A percentile compares a stretch with the other conserved stretches of the same genome.
Evolutionary conservation across 2,113 vertebrate genomes (phyloP).

Genomic region (Fulica atra): DNA sequence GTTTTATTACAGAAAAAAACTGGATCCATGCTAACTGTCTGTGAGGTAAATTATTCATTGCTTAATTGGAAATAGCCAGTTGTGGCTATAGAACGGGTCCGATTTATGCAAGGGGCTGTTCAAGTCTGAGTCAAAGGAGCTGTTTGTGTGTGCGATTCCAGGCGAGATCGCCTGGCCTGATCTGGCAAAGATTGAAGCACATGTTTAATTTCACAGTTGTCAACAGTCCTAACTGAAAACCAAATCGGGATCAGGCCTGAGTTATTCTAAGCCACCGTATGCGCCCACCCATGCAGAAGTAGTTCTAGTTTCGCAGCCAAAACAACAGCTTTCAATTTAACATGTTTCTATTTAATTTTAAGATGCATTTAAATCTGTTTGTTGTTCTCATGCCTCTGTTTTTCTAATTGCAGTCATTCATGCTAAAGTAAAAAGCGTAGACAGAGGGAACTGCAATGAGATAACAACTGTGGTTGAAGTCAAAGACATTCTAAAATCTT

Average conservation of each 20-base stretch:
- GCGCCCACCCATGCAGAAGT: slow-evolving; percentile 14
- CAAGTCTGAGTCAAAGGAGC: background rate
- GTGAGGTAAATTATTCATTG: background rate
- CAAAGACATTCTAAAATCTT: slow-evolving; percentile 82
- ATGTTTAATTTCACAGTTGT: slow-evolving; percentile 32
- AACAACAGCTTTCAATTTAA: background rate
- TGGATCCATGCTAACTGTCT: background rate
- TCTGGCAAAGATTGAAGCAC: background rate
- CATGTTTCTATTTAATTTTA: background rate
- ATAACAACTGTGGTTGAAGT: slow-evolving; percentile 82
- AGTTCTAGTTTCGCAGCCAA: background rate
- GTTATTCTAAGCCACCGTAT: slow-evolving; percentile 7
- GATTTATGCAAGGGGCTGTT: background rate
- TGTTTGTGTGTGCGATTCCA: background rate
- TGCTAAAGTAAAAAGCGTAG: slow-evolving; percentile 80
- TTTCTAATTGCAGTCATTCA: slow-evolving; percentile 78
- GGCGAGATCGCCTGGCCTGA: background rate
- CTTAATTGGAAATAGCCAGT: background rate
- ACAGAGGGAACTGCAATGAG: slow-evolving; percentile 81
- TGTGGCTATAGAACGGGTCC: background rate
- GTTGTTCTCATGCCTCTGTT: background rate
- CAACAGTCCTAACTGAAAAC: slow-evolving; percentile 34
- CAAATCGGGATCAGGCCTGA: background rate
- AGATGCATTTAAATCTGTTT: background rate
- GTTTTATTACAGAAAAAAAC: background rate